Conservation (phyloP, 2,888 invertebrate genomes). For the Teinopalpus imperialis region DNA sequence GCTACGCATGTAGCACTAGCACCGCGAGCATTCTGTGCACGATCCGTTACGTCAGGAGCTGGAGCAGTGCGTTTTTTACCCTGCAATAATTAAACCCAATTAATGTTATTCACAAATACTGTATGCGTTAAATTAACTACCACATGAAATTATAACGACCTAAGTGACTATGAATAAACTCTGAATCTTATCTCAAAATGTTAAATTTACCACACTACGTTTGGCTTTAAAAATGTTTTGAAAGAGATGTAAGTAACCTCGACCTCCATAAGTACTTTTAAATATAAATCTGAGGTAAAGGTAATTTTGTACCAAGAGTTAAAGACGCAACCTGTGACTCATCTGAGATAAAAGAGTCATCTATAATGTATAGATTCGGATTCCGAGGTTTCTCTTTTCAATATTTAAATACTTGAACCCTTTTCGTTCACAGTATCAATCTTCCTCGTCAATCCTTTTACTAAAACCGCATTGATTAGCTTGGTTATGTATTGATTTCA, state of each 20-base stretch:
- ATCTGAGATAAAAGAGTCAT: slow-evolving; percentile 15
- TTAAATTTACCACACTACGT: slow-evolving; percentile 3
- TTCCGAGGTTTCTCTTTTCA: slow-evolving; percentile 14
- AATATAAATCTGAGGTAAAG: not conserved
- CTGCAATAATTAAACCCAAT: slow-evolving; percentile 10
- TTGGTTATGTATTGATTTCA: not conserved
- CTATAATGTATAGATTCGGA: slow-evolving; percentile 20
- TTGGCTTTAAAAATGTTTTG: slow-evolving; percentile 9
- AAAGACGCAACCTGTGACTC: slow-evolving; percentile 16
- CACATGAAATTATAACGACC: slow-evolving; percentile 1
- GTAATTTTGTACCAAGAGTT: slow-evolving; percentile 9
- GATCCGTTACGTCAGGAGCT: slow-evolving; percentile 83
- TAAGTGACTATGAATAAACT: slow-evolving; percentile 11
- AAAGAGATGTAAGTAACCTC: slow-evolving; percentile 6
- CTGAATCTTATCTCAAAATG: slow-evolving; percentile 4
- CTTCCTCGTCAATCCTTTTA: slow-evolving; percentile 20
- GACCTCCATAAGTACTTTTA: not conserved
- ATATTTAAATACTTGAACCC: slow-evolving; percentile 24
- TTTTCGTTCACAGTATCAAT: slow-evolving; percentile 19
- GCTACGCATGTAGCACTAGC: slow-evolving; percentile 47
- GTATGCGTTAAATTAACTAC: slow-evolving; percentile 5
- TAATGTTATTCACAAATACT: slow-evolving; percentile 1
- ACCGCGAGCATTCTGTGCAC: slow-evolving; percentile 47
- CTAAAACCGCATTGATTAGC: slow-evolving; percentile 11
- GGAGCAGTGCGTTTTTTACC: slow-evolving; percentile 21